These are phyloP conservation scores for Medauroidea extradentata DNA, from an alignment of 1,140 invertebrate species.

Conservation along the genomic window DNA sequence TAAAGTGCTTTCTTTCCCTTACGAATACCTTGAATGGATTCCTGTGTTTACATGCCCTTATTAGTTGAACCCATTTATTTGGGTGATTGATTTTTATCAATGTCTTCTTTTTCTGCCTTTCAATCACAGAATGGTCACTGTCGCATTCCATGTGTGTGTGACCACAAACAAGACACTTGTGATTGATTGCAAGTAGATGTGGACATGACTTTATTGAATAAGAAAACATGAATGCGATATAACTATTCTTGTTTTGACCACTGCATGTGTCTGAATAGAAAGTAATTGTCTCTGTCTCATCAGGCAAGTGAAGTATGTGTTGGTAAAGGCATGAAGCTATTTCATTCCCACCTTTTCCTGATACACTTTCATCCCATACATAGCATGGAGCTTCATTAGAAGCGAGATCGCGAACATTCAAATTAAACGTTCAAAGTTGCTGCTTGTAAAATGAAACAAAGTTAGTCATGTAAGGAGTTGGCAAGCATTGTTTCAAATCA, in stretches of 20 bases:
- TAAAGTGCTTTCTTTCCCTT: too few relatives aligned
- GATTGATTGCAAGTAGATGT: too few relatives aligned
- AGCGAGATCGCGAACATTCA: constrained; percentile 22
- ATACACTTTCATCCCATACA: constrained; percentile 25
- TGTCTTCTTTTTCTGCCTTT: too few relatives aligned
- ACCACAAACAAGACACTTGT: too few relatives aligned
- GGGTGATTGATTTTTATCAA: too few relatives aligned
- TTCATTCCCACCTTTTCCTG: constrained; percentile 16
- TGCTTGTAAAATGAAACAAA: constrained; percentile 15
- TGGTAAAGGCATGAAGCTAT: constrained; percentile 19
- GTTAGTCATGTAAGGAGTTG: too few relatives aligned
- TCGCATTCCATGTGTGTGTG: too few relatives aligned
- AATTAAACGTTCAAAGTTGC: constrained; percentile 11
- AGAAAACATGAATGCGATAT: too few relatives aligned
- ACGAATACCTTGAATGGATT: neutral
- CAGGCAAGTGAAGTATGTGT: constrained; percentile 5
- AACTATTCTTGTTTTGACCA: too few relatives aligned
- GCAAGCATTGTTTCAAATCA: constrained; percentile 17
- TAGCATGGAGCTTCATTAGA: constrained; percentile 19
- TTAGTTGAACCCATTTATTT: neutral
- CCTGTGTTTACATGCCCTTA: neutral
- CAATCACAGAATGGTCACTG: too few relatives aligned
- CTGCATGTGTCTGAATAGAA: too few relatives aligned
- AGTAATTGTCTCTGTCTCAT: constrained; percentile 8
- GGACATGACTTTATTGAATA: too few relatives aligned